These are phyloP conservation scores for Orchesellides sinensis DNA, from an alignment of 2,888 invertebrate genomes.

Conservation along the genomic window DNA sequence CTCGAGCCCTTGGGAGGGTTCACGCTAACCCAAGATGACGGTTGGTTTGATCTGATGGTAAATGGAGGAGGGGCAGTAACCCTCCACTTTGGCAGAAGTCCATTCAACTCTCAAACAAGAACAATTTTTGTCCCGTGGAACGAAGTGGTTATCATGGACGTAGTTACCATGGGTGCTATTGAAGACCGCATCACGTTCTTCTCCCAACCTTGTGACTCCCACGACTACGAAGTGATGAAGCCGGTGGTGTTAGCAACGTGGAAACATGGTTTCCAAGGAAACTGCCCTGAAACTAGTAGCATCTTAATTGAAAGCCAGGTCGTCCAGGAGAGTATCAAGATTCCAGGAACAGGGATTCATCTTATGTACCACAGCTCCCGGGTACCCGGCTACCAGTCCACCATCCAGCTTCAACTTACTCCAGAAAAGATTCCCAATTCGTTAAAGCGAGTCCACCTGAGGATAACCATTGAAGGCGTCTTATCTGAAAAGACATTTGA, in stretches of 20 bases:
- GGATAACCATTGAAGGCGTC: conserved; percentile 96
- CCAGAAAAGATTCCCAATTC: conserved; percentile 89
- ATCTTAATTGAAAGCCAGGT: conserved; percentile 95
- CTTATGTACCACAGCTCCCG: conserved; percentile 97
- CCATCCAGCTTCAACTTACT: conserved; percentile 93
- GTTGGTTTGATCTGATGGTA: conserved; percentile 98
- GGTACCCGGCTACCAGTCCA: conserved; percentile 94
- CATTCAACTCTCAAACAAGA: conserved; percentile 91
- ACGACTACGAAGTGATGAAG: conserved; percentile 95
- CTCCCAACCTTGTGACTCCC: conserved; percentile 89
- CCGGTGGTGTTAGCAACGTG: conserved; percentile 95
- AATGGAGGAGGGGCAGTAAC: conserved; percentile 99
- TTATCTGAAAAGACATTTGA: conserved; percentile 95
- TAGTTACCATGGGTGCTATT: conserved; percentile 86
- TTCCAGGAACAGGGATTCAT: conserved; percentile 96
- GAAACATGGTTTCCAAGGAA: conserved; percentile 96
- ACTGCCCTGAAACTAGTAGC: conserved; percentile 94
- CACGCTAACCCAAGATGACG: conserved; percentile 93
- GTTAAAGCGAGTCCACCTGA: conserved; percentile 91
- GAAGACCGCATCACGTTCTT: conserved; percentile 85
- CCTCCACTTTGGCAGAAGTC: conserved; percentile 94
- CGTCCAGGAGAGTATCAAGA: conserved; percentile 94
- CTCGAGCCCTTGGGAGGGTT: conserved; percentile 87
- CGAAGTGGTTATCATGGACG: conserved; percentile 94
- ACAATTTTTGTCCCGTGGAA: conserved; percentile 98